Conservation (phyloP, 2,888 invertebrate genomes). For the Parnassius smintheus region DNA sequence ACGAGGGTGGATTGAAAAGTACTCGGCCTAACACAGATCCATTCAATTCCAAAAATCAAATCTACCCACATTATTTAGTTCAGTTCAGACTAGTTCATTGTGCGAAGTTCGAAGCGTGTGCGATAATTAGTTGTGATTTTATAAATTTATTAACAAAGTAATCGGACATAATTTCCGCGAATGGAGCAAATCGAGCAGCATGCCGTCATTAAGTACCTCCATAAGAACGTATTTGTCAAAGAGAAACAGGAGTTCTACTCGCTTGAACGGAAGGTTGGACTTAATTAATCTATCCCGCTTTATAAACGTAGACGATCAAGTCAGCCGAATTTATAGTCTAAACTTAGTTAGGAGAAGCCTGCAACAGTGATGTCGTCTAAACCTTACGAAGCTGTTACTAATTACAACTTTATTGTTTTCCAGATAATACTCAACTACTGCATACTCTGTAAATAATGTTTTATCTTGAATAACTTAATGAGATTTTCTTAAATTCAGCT, state of each 20-base stretch:
- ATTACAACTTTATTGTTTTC: conserved; percentile 49
- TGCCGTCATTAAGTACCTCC: too few species aligned
- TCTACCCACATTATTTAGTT: too few species aligned
- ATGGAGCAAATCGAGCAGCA: too few species aligned
- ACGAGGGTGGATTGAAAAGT: too few species aligned
- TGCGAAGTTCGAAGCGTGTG: too few species aligned
- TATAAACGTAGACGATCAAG: conserved; percentile 29
- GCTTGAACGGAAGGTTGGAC: conserved; percentile 13
- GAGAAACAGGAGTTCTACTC: conserved; percentile 5
- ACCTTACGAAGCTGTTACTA: conserved; percentile 36
- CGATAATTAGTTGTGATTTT: too few species aligned
- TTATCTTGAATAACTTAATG: conserved; percentile 18
- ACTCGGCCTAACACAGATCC: too few species aligned
- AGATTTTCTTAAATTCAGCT: conserved; percentile 22
- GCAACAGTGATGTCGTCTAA: conserved; percentile 35
- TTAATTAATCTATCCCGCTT: conserved; percentile 27
- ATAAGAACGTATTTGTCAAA: background rate
- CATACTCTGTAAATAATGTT: conserved; percentile 27
- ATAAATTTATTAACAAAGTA: too few species aligned
- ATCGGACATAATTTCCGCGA: too few species aligned
- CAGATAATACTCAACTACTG: conserved; percentile 34
- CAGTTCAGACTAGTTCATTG: too few species aligned
- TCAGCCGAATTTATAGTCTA: conserved; percentile 34
- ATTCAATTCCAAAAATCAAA: too few species aligned
- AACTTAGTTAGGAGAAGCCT: conserved; percentile 31